Evolutionary conservation across 1,140 invertebrate species (phyloP), one percentile per base, ranked within the genome.

Genomic region (Pomacea maculata): DNA sequence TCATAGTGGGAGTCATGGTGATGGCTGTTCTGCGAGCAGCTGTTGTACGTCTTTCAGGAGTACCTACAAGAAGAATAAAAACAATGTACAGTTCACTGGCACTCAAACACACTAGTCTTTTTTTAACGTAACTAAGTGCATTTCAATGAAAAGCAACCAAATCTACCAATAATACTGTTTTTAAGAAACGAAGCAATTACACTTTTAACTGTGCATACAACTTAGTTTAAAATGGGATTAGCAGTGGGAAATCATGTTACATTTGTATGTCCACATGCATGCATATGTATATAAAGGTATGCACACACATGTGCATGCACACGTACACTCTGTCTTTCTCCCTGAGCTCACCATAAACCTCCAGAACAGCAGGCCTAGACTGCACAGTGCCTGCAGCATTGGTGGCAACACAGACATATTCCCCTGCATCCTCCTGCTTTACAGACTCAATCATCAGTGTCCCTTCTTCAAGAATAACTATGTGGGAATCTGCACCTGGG

Each of bases 381-480:
- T 19, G 0, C 25, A 63, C 19, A 19, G 29, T 29, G n/a, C 79
- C 82, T 15, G 79, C 79, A 25, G n/a, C 55, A 63, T 83, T 83
- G 45, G 25, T 52, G 55, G 82, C 82, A 74, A 81, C 82, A 79
- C 82, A 83, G 1, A 57, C 29, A 61, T 83, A 83, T 57, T 72
- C 25, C 12, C 82, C 82, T 29, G 52, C 82, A 74, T 83, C 76
- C 73, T 65, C 21, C 10, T 29, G 9, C 14, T 77, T 52, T 19
- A 83, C 77, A 19, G 52, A 79, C 34, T 81, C 77, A 68, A 83
- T 55, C 12, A 79, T 11, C 34, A 83, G 77, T 11, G 68, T 75
- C 21, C 77, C 72, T 15, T 61, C 73, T 12, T 75, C 72, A 21
- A 71, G 17, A 11, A 79, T 19, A 14, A 78, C 55, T 55, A 71